phyloP scores from a whole-genome alignment of 2,888 invertebrate species.

The Rotaria sp. region DNA sequence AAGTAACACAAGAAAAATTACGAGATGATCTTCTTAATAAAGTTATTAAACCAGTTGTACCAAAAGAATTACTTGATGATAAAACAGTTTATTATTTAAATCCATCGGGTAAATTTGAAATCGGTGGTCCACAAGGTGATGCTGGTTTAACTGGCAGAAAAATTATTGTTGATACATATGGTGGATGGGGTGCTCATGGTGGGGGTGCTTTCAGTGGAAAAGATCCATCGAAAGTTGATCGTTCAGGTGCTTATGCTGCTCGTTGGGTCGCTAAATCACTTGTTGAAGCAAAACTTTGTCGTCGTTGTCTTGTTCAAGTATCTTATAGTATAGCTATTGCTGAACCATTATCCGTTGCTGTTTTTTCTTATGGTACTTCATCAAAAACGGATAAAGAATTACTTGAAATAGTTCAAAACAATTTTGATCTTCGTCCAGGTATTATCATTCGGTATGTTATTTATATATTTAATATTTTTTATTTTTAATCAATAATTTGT shows the following conservation, averaged over 20 bases:
- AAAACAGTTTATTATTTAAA: slow-evolving; percentile 87
- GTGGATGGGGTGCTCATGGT: slow-evolving; percentile 98
- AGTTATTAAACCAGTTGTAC: slow-evolving; percentile 85
- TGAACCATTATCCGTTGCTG: slow-evolving; percentile 88
- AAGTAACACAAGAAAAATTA: slow-evolving; percentile 73
- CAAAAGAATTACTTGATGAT: slow-evolving; percentile 80
- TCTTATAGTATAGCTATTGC: slow-evolving; percentile 97
- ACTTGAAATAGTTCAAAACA: slow-evolving; percentile 76
- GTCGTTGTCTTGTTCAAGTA: slow-evolving; percentile 89
- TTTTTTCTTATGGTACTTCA: slow-evolving; percentile 93
- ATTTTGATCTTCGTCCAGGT: slow-evolving; percentile 93
- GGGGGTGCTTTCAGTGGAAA: slow-evolving; percentile 99
- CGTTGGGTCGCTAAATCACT: slow-evolving; percentile 98
- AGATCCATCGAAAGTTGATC: slow-evolving; percentile 70
- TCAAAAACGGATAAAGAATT: slow-evolving; percentile 70
- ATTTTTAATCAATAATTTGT: slow-evolving; percentile 26
- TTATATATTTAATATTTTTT: neutral
- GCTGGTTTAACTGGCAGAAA: slow-evolving; percentile 94
- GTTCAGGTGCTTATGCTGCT: slow-evolving; percentile 92
- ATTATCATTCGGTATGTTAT: slow-evolving; percentile 80
- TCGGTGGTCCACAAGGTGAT: slow-evolving; percentile 86
- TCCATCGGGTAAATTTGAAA: slow-evolving; percentile 90
- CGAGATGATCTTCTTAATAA: slow-evolving; percentile 78
- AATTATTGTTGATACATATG: slow-evolving; percentile 98
- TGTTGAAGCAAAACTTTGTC: slow-evolving; percentile 84